Evolutionary conservation across 2,797 vertebrate genomes (phyloP).

Genomic region (Ctenochaetus hawaiiensis): DNA sequence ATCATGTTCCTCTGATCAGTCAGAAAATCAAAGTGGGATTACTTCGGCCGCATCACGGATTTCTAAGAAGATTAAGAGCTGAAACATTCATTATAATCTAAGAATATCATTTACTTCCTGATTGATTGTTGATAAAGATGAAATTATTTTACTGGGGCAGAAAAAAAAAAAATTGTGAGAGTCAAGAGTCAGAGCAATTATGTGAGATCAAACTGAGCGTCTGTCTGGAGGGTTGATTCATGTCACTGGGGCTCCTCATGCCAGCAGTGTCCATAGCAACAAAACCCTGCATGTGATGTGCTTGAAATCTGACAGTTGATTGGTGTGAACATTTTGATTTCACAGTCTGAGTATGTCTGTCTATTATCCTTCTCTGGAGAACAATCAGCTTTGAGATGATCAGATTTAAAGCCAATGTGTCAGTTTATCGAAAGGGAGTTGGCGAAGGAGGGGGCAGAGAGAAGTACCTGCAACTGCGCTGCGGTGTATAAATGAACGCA

Average conservation of each 20-base stretch:
- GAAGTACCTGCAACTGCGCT: background rate
- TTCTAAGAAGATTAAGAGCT: conserved; percentile 72
- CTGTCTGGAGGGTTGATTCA: conserved; percentile 66
- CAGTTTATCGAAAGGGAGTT: conserved; percentile 30
- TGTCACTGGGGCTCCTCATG: conserved; percentile 55
- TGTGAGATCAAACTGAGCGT: conserved; percentile 32
- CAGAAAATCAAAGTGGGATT: conserved; percentile 77
- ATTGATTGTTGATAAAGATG: conserved; percentile 70
- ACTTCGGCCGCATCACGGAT: conserved; percentile 57
- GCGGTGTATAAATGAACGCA: conserved; percentile 14
- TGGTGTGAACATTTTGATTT: conserved; percentile 76
- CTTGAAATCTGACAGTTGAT: conserved; percentile 75
- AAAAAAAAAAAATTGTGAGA: conserved; percentile 8
- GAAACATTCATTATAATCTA: conserved; percentile 70
- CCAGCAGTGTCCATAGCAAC: conserved; percentile 83
- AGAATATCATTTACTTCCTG: conserved; percentile 73
- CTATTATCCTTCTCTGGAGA: conserved; percentile 59
- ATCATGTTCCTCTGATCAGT: conserved; percentile 69
- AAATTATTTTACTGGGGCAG: conserved; percentile 43
- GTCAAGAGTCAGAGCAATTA: conserved; percentile 56
- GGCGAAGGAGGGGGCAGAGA: conserved; percentile 22
- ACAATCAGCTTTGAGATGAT: conserved; percentile 49
- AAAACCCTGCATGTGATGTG: conserved; percentile 58
- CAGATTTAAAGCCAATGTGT: conserved; percentile 49
- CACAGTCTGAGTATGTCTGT: conserved; percentile 55